A percentile compares a stretch with the other conserved stretches of the same genome.
phyloP scores from a whole-genome alignment of 2,888 invertebrate species.

The Pantelozetes paolii region DNA sequence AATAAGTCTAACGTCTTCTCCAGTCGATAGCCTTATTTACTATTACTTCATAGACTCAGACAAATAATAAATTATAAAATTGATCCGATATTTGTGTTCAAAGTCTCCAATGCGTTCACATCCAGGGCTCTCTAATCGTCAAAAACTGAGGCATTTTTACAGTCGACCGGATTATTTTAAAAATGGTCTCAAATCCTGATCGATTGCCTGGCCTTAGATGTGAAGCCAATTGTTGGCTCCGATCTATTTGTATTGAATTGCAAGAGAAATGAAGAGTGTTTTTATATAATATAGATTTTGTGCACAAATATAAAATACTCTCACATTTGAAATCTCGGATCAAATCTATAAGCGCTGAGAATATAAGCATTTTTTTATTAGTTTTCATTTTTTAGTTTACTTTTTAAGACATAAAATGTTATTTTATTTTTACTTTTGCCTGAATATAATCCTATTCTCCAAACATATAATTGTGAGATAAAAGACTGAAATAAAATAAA shows the following conservation, averaged over 20 bases:
- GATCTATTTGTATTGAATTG: neutral
- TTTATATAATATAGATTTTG: neutral
- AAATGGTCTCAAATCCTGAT: constrained; percentile 32
- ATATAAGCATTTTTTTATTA: neutral
- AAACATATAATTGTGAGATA: too few relatives aligned
- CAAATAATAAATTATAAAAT: constrained; percentile 26
- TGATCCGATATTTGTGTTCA: constrained; percentile 18
- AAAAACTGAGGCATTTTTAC: constrained; percentile 29
- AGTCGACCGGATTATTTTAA: constrained; percentile 30
- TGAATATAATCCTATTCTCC: too few relatives aligned
- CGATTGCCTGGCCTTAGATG: neutral
- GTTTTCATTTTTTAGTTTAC: neutral
- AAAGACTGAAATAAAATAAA: too few relatives aligned
- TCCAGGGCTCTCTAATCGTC: constrained; percentile 6
- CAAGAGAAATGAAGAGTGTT: neutral
- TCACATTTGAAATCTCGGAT: neutral
- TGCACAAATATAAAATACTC: neutral
- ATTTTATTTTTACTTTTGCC: too few relatives aligned
- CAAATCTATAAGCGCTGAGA: neutral
- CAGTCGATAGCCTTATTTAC: neutral
- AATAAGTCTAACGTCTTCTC: neutral
- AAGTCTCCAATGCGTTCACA: neutral
- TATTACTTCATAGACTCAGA: neutral
- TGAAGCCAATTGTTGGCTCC: neutral
- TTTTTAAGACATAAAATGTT: neutral